Evolutionary conservation across 1,140 invertebrate species (phyloP), one percentile per base, ranked within the genome.

Genomic region (Marisa cornuarietis): DNA sequence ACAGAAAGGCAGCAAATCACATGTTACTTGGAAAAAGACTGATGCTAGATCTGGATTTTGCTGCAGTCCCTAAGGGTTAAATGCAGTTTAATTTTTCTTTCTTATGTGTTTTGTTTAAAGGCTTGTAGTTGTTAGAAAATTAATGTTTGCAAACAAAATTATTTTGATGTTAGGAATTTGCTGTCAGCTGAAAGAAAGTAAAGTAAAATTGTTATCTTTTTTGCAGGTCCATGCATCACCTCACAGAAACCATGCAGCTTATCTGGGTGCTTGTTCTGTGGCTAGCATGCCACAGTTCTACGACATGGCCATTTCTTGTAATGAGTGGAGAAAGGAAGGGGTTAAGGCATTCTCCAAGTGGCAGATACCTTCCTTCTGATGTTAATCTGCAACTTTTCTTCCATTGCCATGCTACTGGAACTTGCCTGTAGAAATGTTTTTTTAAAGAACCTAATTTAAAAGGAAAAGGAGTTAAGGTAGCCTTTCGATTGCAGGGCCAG

Each of bases 171-270:
- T 42, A 42, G 31, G 5, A 42, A 42, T 42, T 42, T 42, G 31
- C 31, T 42, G 31, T 2, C 31, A 2, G 31, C 31, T 42, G 5
- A 42, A 42, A 2, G 31, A 42, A 9, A 51, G 20, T 62, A 63
- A 71, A 78, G 24, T 68, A 52, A 20, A 24, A 77, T 26, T 9
- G 5, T 58, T 66, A 22, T 58, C 26, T 54, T 68, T 79, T 51
- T 78, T 78, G 14, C 81, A 93, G 92, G 93, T 94, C 24, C 93
- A 93, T 86, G 92, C 91, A 7, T 93, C 93, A 22, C 92, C 92
- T 5, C 93, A 93, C 83, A 85, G 93, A 24, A 93, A 93, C 79
- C 93, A 94, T 87, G 92, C 93, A 52, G 92, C 93, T 5, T 94
- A 92, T 85, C 90, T 94, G 61, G 94, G 93, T 42, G 93, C 93